Evolutionary conservation across 2,888 invertebrate species (phyloP).

Genomic region (Frankliniella intonsa): DNA sequence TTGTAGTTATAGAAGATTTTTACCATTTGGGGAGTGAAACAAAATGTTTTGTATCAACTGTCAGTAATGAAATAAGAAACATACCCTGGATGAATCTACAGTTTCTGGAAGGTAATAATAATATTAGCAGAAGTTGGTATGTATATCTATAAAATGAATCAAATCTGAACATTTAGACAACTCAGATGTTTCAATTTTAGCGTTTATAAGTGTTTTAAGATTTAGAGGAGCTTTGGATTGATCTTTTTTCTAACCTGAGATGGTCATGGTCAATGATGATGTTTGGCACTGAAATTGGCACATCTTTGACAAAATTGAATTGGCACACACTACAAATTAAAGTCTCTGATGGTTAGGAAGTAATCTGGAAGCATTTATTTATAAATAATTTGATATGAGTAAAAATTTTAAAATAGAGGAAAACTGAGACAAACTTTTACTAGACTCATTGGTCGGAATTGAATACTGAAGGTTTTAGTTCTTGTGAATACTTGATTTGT

Average conservation of each 20-base stretch:
- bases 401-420: slow-evolving; percentile 3
- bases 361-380: neutral
- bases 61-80: neutral
- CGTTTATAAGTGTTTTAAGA: neutral
- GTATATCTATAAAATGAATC: neutral
- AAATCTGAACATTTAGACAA: neutral
- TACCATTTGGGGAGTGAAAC: neutral
- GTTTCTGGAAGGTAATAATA: neutral
- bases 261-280: neutral
- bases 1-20: neutral
- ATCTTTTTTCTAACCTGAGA: neutral
- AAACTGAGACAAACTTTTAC: neutral
- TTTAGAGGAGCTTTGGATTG: neutral
- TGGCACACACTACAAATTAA: neutral
- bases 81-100: neutral
- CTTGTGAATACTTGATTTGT: neutral
- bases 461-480: neutral
- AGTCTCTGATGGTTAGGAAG: neutral
- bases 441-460: neutral
- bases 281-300: neutral
- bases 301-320: neutral
- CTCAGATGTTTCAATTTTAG: neutral
- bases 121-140: neutral
- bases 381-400: neutral
- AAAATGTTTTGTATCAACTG: no score